Percentiles rank a stretch among this genome's conserved stretches.
phyloP scores from a whole-genome alignment of 2,113 vertebrate genomes.

The Cyanistes caeruleus region DNA sequence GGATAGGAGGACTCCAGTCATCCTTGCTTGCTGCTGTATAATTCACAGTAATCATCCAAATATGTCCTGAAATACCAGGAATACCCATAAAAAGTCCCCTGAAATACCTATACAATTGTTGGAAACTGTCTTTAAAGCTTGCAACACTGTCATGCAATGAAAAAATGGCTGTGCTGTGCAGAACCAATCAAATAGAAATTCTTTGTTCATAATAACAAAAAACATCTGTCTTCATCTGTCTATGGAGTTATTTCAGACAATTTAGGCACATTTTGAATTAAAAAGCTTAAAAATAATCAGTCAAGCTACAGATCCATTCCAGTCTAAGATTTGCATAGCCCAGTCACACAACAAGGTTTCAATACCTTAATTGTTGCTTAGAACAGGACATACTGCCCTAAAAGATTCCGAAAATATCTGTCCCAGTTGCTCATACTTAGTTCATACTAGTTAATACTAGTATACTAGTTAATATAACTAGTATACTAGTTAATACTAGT shows the following conservation, averaged over 20 bases:
- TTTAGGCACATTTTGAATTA: neutral
- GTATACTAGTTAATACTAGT: no score
- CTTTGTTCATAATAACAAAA: neutral
- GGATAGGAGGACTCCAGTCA: neutral
- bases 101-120: neutral
- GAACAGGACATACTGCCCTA: neutral
- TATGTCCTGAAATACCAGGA: neutral
- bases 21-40: neutral
- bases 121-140: neutral
- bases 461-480: no score
- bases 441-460: neutral
- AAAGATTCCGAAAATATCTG: neutral
- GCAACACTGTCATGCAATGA: fast-evolving
- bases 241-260: neutral
- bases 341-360: neutral
- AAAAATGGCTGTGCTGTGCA: neutral
- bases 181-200: neutral
- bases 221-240: neutral
- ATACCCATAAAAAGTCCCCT: neutral
- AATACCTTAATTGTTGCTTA: neutral
- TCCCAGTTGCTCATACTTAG: neutral
- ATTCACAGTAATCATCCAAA: neutral
- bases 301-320: neutral
- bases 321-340: neutral
- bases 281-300: neutral